Evolutionary conservation across 2,113 vertebrate species (phyloP), one percentile per base, ranked within the genome.

Genomic region (Anhinga anhinga): DNA sequence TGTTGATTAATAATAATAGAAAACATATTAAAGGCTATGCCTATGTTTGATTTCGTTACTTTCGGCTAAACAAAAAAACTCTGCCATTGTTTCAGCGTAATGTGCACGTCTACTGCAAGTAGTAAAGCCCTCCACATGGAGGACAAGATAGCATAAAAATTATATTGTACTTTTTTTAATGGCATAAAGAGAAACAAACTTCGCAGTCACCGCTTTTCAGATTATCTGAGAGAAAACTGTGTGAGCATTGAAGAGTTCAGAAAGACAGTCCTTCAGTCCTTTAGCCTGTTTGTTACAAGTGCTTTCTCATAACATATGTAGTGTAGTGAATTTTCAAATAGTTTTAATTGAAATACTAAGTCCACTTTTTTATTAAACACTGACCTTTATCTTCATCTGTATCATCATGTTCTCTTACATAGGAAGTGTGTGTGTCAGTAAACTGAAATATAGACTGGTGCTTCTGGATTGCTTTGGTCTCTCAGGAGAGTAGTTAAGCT

Each of bases 101-200:
- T 0, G 0, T 86, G 42, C 9, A 9, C 17, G 20, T 70, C 26
- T 77, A 22, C 65, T 81, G 15, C 15, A 58, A 74, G 29, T 82
- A 13, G 63, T 73, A 0, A 32, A 91, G 38, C 30, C 26, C 9
- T 67, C 15, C 0, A 1, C 1, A 0, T 52, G 20, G 38, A 76
- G 23, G 36, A 59, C 38, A 61, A 52, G 27, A 11, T 25, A 34
- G 38, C 20, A 42, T 53, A 38, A 84, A 45, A 86, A 40, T 36
- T 26, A 21, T 12, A 15, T 7, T 18, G 10, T 69, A 13, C 5
- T 34, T 25, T 62, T 56, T 52, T 45, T 25, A 23, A 10, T 47
- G 18, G 36, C 38, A 13, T 38, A 27, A 27, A 69, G 49, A 65
- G 36, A 67, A 82, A 40, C 2, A 2, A 67, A 55, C 47, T 72